These are phyloP conservation scores for Endomychus coccineus DNA, from an alignment of 2,888 invertebrate species.

Conservation along the genomic window DNA sequence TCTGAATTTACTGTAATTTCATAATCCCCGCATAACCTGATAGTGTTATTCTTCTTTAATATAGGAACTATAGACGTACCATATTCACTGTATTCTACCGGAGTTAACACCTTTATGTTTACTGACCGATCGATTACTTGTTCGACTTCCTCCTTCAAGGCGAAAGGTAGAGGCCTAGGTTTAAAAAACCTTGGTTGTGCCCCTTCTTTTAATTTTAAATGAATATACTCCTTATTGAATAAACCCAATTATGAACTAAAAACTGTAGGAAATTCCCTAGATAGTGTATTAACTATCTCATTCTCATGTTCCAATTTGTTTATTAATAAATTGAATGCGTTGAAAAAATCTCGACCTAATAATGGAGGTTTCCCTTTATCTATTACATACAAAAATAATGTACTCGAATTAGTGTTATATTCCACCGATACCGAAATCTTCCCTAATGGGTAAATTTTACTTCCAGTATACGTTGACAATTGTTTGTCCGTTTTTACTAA, in stretches of 20 bases:
- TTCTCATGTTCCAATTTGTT: no score
- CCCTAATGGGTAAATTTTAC: no score
- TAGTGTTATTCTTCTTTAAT: constrained; percentile 19
- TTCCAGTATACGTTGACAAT: no score
- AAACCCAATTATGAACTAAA: constrained; percentile 3
- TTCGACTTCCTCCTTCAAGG: constrained; percentile 24
- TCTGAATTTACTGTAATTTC: constrained; percentile 22
- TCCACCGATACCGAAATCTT: no score
- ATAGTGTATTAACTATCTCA: no score
- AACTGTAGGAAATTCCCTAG: constrained; percentile 5
- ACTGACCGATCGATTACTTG: constrained; percentile 19
- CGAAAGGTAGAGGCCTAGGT: constrained; percentile 26
- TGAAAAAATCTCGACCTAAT: constrained; percentile 6
- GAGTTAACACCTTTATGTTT: constrained; percentile 25
- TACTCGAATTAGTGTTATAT: no score
- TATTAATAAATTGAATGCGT: no score
- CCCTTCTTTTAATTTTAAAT: constrained; percentile 1
- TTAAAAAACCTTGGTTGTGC: constrained; percentile 18
- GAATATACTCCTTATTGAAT: constrained; percentile 1
- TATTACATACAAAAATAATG: constrained; percentile 3
- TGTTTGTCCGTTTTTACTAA: no score
- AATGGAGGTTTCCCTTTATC: background rate
- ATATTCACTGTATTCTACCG: constrained; percentile 20
- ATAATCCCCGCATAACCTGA: constrained; percentile 25
- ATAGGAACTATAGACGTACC: constrained; percentile 23